These are phyloP conservation scores for Macrosiphum euphorbiae DNA, from an alignment of 2,888 invertebrate genomes.

Conservation along the genomic window DNA sequence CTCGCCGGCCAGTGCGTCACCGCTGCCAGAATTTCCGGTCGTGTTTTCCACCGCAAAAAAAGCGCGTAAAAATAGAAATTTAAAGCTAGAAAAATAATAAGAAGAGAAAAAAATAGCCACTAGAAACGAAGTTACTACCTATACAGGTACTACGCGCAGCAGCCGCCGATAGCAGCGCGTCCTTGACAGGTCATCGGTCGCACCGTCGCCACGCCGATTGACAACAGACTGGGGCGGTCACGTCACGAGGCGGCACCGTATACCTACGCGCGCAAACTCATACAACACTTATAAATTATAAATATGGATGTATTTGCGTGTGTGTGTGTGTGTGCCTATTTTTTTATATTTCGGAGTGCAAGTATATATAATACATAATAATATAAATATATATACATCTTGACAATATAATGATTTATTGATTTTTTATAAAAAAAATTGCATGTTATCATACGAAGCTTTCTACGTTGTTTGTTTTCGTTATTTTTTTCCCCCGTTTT, in stretches of 20 bases:
- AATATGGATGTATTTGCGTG: no score
- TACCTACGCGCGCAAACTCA: neutral
- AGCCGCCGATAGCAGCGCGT: conserved; percentile 12
- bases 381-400: neutral
- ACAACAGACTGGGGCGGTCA: conserved; percentile 49
- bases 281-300: neutral
- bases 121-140: neutral
- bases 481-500: neutral
- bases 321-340: neutral
- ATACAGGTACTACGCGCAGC: neutral
- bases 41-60: neutral
- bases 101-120: conserved; percentile 1
- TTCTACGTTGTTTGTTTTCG: neutral
- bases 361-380: neutral
- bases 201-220: conserved; percentile 6
- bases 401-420: neutral
- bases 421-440: neutral
- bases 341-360: neutral
- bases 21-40: neutral
- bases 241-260: conserved; percentile 37
- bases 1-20: neutral
- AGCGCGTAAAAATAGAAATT: conserved; percentile 31
- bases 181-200: conserved; percentile 62
- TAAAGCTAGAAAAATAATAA: neutral
- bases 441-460: neutral